phyloP scores from a whole-genome alignment of 2,888 invertebrate genomes.

The Cantharis flavilabris region DNA sequence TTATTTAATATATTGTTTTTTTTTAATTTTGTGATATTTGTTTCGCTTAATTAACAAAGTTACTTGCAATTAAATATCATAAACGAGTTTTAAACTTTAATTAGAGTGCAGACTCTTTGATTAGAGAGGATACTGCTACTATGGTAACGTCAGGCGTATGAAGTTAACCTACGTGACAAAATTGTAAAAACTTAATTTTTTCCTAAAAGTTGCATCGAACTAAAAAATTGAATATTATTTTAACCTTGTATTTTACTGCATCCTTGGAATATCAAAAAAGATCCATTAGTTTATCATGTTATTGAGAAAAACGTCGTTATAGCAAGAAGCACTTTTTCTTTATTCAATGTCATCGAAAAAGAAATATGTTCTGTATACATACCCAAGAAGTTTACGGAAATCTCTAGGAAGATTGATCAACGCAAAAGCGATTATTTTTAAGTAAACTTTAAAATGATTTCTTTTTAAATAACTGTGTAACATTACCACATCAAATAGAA shows the following conservation, averaged over 20 bases:
- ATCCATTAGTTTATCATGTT: not conserved
- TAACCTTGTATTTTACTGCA: not conserved
- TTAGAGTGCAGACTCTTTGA: not conserved
- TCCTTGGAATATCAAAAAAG: not conserved
- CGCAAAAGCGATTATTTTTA: not conserved
- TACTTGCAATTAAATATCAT: not conserved
- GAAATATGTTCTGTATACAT: not conserved
- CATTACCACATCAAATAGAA: not conserved
- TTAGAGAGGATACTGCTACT: slow-evolving; percentile 14
- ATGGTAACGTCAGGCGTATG: slow-evolving; percentile 14
- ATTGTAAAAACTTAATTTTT: not conserved
- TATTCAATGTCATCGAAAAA: not conserved
- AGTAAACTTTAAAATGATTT: not conserved
- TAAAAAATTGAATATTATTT: not conserved
- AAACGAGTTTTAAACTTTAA: not conserved
- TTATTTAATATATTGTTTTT: not conserved
- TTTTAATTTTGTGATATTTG: not conserved
- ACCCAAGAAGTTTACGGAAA: not conserved
- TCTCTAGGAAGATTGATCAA: not conserved
- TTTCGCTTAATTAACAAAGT: not conserved
- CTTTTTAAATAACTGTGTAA: not conserved
- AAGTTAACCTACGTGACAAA: slow-evolving; percentile 18
- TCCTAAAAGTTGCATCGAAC: not conserved
- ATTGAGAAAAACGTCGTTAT: not conserved
- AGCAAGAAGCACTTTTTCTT: not conserved